phyloP scores from a whole-genome alignment of 2,113 vertebrate genomes.

The Pao palembangensis region DNA sequence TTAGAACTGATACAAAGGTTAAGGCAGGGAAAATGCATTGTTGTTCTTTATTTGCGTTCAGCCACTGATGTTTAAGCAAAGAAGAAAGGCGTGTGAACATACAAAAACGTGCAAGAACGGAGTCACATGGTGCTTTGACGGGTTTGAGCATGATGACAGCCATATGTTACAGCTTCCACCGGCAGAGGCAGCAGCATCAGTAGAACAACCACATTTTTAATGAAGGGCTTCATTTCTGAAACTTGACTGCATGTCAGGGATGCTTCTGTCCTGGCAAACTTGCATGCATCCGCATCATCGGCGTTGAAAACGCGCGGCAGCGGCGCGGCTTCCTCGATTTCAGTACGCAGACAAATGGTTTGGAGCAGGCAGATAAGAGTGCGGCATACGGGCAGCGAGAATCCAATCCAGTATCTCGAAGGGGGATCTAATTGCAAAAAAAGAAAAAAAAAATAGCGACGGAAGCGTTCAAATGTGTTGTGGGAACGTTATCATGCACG shows the following conservation, averaged over 20 bases:
- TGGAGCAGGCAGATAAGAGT: no score
- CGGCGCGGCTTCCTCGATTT: not conserved
- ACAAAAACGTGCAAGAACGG: slow-evolving; percentile 2
- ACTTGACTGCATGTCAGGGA: not conserved
- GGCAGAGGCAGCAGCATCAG: not conserved
- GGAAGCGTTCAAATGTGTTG: not conserved
- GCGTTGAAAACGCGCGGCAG: no score
- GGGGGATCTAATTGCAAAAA: not conserved
- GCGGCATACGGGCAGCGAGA: no score
- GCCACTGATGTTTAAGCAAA: no score
- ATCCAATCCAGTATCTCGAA: no score
- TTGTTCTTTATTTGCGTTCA: not conserved
- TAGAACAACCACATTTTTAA: not conserved
- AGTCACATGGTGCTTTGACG: not conserved
- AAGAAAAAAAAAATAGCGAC: not conserved
- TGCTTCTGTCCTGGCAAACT: not conserved
- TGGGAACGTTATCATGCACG: slow-evolving; percentile 13
- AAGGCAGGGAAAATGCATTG: not conserved
- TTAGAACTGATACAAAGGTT: not conserved
- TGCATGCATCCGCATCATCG: not conserved
- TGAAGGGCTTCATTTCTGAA: no score
- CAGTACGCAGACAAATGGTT: not conserved
- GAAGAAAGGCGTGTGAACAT: not conserved
- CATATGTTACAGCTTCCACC: not conserved
- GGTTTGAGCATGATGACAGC: not conserved